Base-by-base conservation (phyloP, 2,888 invertebrate genomes). In the Cataglyphis altisquamis region DNA sequence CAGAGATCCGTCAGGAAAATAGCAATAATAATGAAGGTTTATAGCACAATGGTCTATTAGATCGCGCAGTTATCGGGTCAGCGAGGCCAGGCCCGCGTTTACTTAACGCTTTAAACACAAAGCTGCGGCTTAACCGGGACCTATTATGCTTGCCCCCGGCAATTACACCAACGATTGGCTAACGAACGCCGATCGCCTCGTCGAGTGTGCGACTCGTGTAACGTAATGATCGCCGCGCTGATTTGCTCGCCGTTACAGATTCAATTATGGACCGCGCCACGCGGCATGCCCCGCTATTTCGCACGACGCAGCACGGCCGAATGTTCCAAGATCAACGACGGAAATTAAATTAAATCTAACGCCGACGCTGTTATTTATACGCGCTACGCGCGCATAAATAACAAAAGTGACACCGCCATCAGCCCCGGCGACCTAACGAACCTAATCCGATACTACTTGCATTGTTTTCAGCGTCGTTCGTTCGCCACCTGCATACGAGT, bases 121-220 rank as follows among this genome's bases (percentile, higher is more conserved):
- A 89, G 88, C 89, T 80, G 86, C 70, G 86, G 89, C 88, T 91
- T 87, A 88, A 88, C 85, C 86, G 72, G 55, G 83, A 81, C 77
- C 87, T 74, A 90, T 89, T 84, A 87, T 85, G 74, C 84, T 21
- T 41, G 70, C 70, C 57, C 78, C 84, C 87, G 86, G 88, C 91
- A 88, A 91, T 91, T 91, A 91, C 87, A 82, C 90, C 85, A 90
- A 88, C 91, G 89, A 91, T 90, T 91, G 87, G 84, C 88, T 90
- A 89, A 88, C 88, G 91, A 91, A 89, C 86, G 89, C 84, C 86
- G 90, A 91, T 90, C 90, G 78, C 57, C 36, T 18, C 57, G 88
- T 57, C 80, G 85, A 75, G 36, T 66, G 67, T 84, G 82, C 84
- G 88, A 88, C 89, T 89, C 88, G 89, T 85, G 87, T 91, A 91